Percentiles rank a stretch among this genome's conserved stretches.
phyloP scores from a whole-genome alignment of 2,888 invertebrate species.

The Abscondita cerata region DNA sequence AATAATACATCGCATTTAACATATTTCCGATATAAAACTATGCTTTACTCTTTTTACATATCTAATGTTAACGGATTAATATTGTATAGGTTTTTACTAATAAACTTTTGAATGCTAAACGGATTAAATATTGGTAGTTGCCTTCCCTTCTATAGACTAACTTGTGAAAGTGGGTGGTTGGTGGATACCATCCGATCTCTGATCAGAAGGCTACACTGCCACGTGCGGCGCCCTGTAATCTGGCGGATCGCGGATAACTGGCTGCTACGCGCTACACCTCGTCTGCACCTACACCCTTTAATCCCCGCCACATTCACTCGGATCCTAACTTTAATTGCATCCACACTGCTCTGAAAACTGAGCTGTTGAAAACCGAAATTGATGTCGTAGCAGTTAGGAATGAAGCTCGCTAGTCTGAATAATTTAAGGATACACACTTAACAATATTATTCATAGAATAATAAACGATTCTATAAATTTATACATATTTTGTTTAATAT shows the following conservation, averaged over 20 bases:
- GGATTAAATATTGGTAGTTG: too few relatives aligned
- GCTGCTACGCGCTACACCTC: slow-evolving; percentile 50
- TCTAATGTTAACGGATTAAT: too few relatives aligned
- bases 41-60: too few relatives aligned
- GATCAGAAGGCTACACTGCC: slow-evolving; percentile 32
- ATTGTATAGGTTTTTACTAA: too few relatives aligned
- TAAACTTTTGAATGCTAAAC: too few relatives aligned
- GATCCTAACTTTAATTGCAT: slow-evolving; percentile 49
- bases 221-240: slow-evolving; percentile 50
- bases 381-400: slow-evolving; percentile 37
- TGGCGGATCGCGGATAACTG: slow-evolving; percentile 49
- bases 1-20: too few relatives aligned
- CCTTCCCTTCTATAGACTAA: slow-evolving; percentile 14
- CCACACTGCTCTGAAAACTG: slow-evolving; percentile 47
- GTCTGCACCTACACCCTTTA: slow-evolving; percentile 52
- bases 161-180: slow-evolving; percentile 23
- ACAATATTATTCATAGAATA: slow-evolving; percentile 28
- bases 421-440: slow-evolving; percentile 33
- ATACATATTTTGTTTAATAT: not conserved
- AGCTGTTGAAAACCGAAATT: slow-evolving; percentile 46
- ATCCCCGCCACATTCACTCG: slow-evolving; percentile 50
- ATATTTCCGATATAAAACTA: too few relatives aligned
- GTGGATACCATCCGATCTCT: slow-evolving; percentile 33
- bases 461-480: slow-evolving; percentile 6
- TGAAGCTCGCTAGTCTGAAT: slow-evolving; percentile 32